Percentiles rank a stretch among this genome's conserved stretches.
Evolutionary conservation across 2,797 vertebrate genomes (phyloP).

Genomic region (Gambelia wislizenii): DNA sequence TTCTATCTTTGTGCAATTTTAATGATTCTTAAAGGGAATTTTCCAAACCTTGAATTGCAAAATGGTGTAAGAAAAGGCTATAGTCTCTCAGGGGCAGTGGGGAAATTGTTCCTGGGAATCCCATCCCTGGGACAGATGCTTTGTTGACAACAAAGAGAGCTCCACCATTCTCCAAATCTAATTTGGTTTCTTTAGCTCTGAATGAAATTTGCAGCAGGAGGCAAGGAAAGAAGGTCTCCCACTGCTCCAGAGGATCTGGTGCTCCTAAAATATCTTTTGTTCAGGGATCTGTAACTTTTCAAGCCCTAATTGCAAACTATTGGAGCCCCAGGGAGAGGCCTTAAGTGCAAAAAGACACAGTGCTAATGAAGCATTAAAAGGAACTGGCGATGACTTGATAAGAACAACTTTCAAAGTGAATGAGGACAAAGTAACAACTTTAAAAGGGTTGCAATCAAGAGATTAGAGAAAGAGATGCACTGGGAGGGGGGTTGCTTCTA

Average conservation of each 20-base stretch:
- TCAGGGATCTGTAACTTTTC: slow-evolving; percentile 3
- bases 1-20: neutral
- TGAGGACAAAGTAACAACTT: neutral
- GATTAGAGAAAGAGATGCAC: neutral
- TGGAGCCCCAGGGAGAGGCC: neutral
- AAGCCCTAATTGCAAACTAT: neutral
- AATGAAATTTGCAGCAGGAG: neutral
- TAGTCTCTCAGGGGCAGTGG: neutral
- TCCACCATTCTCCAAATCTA: neutral
- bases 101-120: neutral
- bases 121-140: neutral
- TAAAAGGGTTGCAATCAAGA: neutral
- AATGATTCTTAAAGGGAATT: neutral
- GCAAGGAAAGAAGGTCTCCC: neutral
- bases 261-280: neutral
- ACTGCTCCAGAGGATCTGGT: neutral
- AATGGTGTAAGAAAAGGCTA: neutral
- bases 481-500: neutral
- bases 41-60: neutral
- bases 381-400: neutral
- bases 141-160: neutral
- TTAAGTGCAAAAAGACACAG: neutral
- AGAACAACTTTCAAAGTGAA: neutral
- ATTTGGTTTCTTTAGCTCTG: neutral
- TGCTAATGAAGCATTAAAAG: neutral